Evolutionary conservation across 1,140 invertebrate genomes (phyloP).

Genomic region (Cyclina sinensis): DNA sequence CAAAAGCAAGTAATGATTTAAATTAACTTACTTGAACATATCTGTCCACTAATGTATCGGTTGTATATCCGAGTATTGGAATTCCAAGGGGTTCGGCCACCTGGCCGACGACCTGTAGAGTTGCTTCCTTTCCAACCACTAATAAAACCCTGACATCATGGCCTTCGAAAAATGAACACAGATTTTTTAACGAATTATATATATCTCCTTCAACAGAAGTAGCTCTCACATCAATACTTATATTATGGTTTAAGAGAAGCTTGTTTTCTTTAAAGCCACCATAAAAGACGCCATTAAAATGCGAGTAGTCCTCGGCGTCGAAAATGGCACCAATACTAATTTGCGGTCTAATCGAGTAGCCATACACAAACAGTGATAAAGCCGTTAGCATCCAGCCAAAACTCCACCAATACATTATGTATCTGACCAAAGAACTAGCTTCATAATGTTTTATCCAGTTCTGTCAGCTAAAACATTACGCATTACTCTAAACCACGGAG

Average conservation of each 20-base stretch:
- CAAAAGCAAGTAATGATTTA: no score
- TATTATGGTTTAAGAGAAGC: slow-evolving; percentile 53
- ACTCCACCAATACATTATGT: slow-evolving; percentile 34
- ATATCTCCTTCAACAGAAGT: slow-evolving; percentile 58
- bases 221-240: slow-evolving; percentile 61
- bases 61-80: slow-evolving; percentile 76
- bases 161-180: slow-evolving; percentile 70
- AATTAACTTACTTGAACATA: slow-evolving; percentile 71
- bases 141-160: slow-evolving; percentile 70
- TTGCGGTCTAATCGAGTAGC: slow-evolving; percentile 21
- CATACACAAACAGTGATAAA: slow-evolving; percentile 47
- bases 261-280: slow-evolving; percentile 69
- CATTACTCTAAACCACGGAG: background rate
- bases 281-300: slow-evolving; percentile 71
- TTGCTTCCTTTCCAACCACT: slow-evolving; percentile 71
- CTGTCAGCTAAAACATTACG: background rate
- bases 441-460: slow-evolving; percentile 17
- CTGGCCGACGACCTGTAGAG: slow-evolving; percentile 72
- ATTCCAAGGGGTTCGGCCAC: slow-evolving; percentile 74
- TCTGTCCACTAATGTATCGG: slow-evolving; percentile 62
- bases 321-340: slow-evolving; percentile 75
- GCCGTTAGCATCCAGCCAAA: slow-evolving; percentile 22
- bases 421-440: slow-evolving; percentile 5
- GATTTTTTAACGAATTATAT: slow-evolving; percentile 59
- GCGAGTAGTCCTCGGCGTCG: slow-evolving; percentile 70